Evolutionary conservation across 1,140 invertebrate genomes (phyloP).

Genomic region (Euglossa dilemma): DNA sequence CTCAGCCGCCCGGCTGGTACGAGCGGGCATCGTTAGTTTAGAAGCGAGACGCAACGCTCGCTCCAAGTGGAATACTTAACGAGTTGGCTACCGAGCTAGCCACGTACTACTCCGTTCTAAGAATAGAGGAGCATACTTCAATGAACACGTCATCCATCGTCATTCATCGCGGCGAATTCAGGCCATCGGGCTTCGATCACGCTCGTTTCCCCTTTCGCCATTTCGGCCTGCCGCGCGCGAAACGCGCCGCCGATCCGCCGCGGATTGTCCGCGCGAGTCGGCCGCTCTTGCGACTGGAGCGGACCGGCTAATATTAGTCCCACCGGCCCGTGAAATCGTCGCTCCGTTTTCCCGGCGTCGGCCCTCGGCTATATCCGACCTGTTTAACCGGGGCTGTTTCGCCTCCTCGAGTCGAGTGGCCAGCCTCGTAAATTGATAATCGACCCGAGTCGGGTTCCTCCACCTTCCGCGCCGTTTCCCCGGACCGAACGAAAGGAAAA

Average conservation of each 20-base stretch:
- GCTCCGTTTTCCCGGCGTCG: conserved; percentile 10
- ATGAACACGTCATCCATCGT: conserved; percentile 21
- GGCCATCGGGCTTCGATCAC: too few species aligned
- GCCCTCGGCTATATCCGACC: background rate
- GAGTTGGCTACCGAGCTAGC: background rate
- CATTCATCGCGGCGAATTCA: background rate
- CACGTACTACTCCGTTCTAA: conserved; percentile 3
- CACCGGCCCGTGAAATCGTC: conserved; percentile 36
- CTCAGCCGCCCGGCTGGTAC: background rate
- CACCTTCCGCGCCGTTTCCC: too few species aligned
- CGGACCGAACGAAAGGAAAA: background rate
- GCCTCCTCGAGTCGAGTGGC: background rate
- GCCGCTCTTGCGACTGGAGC: background rate
- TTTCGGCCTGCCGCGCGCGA: too few species aligned
- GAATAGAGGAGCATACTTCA: conserved; percentile 17
- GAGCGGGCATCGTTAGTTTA: background rate
- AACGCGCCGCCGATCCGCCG: too few species aligned
- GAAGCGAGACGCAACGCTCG: background rate
- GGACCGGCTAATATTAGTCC: conserved; percentile 32
- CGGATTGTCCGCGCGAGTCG: too few species aligned
- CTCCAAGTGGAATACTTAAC: conserved; percentile 12
- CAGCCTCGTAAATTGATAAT: conserved; percentile 7
- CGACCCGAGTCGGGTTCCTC: background rate
- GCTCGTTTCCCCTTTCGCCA: background rate
- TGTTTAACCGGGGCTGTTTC: background rate